phyloP scores from a whole-genome alignment of 2,888 invertebrate genomes.

The Saturnia pavonia region DNA sequence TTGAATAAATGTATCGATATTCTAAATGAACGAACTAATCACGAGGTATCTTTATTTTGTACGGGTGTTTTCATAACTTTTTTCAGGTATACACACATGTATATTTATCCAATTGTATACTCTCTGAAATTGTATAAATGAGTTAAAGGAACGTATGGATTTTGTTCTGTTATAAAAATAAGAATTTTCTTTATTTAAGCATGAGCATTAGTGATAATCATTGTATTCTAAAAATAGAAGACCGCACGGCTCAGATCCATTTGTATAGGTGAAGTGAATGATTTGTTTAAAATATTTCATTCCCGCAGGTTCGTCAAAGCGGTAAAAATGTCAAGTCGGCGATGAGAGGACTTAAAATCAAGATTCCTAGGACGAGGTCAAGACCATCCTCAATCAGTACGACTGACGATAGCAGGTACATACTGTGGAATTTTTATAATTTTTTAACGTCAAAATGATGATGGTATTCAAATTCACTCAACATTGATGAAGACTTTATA shows the following conservation, averaged over 20 bases:
- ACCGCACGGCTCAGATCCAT: background rate
- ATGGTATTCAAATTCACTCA: background rate
- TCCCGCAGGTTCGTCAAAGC: constrained; percentile 67
- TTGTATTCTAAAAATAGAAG: background rate
- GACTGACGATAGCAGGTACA: constrained; percentile 72
- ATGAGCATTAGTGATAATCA: background rate
- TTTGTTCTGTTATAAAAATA: background rate
- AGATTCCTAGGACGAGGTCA: constrained; percentile 69
- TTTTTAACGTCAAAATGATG: background rate
- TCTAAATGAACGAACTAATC: no score
- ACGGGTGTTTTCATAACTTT: no score
- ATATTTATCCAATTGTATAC: no score
- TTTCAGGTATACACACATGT: no score
- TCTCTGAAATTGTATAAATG: background rate
- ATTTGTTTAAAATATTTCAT: background rate
- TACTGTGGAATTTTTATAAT: background rate
- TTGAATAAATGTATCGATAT: no score
- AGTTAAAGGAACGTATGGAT: background rate
- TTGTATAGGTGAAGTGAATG: background rate
- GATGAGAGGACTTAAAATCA: constrained; percentile 69
- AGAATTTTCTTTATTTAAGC: background rate
- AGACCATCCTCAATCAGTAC: constrained; percentile 70
- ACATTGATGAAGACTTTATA: background rate
- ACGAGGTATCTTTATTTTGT: no score
- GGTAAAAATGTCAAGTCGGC: constrained; percentile 74